A percentile compares a stretch with the other conserved stretches of the same genome.
These are phyloP conservation scores for Paramacrobiotus metropolitanus DNA, from an alignment of 1,140 invertebrate genomes.

Conservation along the genomic window DNA sequence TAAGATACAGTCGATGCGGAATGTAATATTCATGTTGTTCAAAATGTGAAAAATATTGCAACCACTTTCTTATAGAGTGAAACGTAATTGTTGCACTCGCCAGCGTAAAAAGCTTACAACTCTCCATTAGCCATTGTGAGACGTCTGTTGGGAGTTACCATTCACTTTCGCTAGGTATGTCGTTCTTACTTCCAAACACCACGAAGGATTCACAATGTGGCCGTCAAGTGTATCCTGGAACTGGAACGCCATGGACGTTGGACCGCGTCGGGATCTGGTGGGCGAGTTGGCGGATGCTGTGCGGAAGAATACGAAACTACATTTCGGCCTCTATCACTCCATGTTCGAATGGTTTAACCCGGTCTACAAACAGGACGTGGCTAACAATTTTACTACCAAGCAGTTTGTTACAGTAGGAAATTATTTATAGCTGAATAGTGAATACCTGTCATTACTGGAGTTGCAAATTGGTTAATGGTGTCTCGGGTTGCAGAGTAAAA, in stretches of 20 bases:
- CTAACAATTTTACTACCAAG: constrained; percentile 14
- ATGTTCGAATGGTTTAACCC: constrained; percentile 25
- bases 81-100: too few species aligned
- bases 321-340: constrained; percentile 26
- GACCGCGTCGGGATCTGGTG: constrained; percentile 21
- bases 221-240: constrained; percentile 17
- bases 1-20: too few species aligned
- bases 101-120: too few species aligned
- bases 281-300: constrained; percentile 25
- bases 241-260: constrained; percentile 22
- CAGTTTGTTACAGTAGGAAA: constrained; percentile 20
- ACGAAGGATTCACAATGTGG: constrained; percentile 21
- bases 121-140: too few species aligned
- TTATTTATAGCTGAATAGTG: constrained; percentile 4
- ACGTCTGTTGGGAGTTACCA: too few species aligned
- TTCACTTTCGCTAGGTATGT: constrained; percentile 16
- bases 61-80: too few species aligned
- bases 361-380: constrained; percentile 16
- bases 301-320: constrained; percentile 19
- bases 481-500: constrained; percentile 19
- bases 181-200: constrained; percentile 20
- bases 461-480: not conserved
- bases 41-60: too few species aligned
- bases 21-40: too few species aligned
- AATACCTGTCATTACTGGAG: constrained; percentile 1